These are phyloP conservation scores for Mamestra brassicae DNA, from an alignment of 2,888 invertebrate species.

Conservation along the genomic window DNA sequence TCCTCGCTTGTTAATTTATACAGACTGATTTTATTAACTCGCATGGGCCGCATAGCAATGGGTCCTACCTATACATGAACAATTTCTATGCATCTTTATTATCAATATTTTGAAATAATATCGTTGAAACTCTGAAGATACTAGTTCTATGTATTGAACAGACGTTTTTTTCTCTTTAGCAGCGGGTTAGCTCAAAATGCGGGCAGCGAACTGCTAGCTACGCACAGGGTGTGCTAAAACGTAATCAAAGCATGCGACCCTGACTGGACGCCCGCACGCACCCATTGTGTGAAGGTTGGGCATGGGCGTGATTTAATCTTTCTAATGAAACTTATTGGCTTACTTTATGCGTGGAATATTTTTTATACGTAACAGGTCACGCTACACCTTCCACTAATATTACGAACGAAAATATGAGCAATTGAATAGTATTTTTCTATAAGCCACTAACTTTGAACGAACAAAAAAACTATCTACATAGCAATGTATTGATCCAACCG, in stretches of 20 bases:
- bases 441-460: background rate
- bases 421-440: background rate
- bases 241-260: background rate
- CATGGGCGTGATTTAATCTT: constrained; percentile 10
- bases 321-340: constrained; percentile 5
- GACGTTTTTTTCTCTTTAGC: background rate
- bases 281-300: background rate
- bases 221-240: background rate
- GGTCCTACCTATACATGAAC: background rate
- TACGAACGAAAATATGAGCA: background rate
- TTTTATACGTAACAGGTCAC: background rate
- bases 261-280: background rate
- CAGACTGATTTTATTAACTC: constrained; percentile 9
- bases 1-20: constrained; percentile 9
- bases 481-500: background rate
- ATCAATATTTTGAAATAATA: background rate
- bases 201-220: background rate
- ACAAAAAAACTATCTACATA: background rate
- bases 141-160: background rate
- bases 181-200: background rate
- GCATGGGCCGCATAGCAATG: background rate
- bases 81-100: background rate
- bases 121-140: background rate
- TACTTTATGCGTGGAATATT: constrained; percentile 6
- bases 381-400: background rate